Evolutionary conservation across 1,140 invertebrate species (phyloP).

Genomic region (Pseudomyrmex cubaensis): DNA sequence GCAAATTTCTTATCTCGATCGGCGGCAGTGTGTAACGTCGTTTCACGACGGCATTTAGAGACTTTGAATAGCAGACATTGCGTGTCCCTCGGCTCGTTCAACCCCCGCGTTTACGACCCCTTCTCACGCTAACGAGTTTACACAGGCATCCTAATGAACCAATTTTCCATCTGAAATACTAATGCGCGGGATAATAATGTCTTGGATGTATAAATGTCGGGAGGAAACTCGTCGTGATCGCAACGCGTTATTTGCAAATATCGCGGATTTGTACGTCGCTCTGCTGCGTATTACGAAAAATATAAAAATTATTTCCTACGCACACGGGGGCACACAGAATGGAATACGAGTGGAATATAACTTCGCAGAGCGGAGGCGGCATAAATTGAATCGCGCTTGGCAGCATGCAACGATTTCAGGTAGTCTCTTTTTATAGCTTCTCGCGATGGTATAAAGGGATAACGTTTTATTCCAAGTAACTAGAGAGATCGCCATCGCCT

Average conservation of each 20-base stretch:
- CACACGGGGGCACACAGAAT: neutral
- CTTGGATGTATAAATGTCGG: constrained; percentile 1
- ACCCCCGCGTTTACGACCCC: constrained; percentile 67
- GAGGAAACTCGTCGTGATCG: too few relatives aligned
- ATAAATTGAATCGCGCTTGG: constrained; percentile 28
- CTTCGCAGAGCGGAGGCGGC: neutral
- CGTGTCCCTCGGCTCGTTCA: constrained; percentile 73
- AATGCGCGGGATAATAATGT: constrained; percentile 50
- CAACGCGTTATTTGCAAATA: too few relatives aligned
- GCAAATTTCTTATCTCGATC: constrained; percentile 21
- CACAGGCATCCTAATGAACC: constrained; percentile 50
- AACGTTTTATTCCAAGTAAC: constrained; percentile 41
- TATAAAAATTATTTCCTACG: constrained; percentile 13
- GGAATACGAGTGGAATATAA: neutral
- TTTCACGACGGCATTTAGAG: constrained; percentile 20
- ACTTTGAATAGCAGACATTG: constrained; percentile 68
- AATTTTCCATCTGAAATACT: constrained; percentile 58
- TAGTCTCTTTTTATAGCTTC: constrained; percentile 36
- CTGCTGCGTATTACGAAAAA: constrained; percentile 31
- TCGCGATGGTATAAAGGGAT: constrained; percentile 18
- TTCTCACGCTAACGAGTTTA: constrained; percentile 71
- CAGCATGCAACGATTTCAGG: constrained; percentile 29
- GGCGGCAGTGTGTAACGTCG: constrained; percentile 2
- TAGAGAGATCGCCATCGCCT: constrained; percentile 44
- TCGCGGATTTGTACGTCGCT: neutral